Base-by-base conservation (phyloP, 2,888 invertebrate genomes). In the Schizaphis graminum region DNA sequence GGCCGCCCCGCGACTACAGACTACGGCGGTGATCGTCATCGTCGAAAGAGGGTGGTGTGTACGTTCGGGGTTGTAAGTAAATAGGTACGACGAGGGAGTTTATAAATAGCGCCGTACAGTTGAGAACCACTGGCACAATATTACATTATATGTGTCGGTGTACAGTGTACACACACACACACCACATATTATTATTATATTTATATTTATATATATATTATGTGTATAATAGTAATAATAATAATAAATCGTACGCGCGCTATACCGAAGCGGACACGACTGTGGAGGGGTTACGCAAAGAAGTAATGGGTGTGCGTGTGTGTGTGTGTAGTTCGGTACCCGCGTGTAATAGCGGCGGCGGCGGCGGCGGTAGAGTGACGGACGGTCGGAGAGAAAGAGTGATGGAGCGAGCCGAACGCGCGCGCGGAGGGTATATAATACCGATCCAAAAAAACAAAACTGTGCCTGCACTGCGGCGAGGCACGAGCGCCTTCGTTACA, bases 361-460 rank as follows among this genome's bases (percentile, higher is more conserved):
- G 41, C 26, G 35, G 91, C 56, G 44, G 41, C 26, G 35, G 91
- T 35, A 21, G 49, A 28, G 28, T 16, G 44, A 56, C 28, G 86
- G 57, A n/a, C 10, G 61, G 87, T n/a, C 3, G 28, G 53, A 21
- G 92, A 49, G 61, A 61, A 44, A 49, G 88, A 35, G 49, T 26
- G 77, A 85, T 11, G 26, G 87, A 26, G 41, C 41, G 88, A 87
- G 53, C 2, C 56, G 57, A 86, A 24, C 47, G n/a, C n/a, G 84
- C 28, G 89, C 89, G 91, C 56, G 77, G 53, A 56, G 92, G 87
- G 49, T 41, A 67, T n/a, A 67, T 91, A 92, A 92, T 92, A 92
- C 92, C 88, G 92, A 93, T 93, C 90, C 94, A 16, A 90, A 94
- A 94, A 94, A 90, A 94, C 44, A 57, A 90, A 90, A 94, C 85